Percentiles rank a stretch among this genome's conserved stretches.
Evolutionary conservation across 2,797 vertebrate genomes (phyloP).

Genomic region (Alcedo quadribrachys): DNA sequence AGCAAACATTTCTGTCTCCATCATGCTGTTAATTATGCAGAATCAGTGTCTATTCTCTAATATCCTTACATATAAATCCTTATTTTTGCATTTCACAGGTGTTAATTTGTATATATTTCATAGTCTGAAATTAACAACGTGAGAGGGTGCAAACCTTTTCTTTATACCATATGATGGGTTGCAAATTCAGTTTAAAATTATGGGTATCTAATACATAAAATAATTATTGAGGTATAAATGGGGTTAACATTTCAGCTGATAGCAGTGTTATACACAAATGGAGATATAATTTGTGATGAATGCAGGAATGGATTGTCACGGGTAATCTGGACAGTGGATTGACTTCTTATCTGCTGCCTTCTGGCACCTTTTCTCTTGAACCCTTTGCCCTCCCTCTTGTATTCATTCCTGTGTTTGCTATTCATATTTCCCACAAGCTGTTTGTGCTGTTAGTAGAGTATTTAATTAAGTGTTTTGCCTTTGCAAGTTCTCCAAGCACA

Average conservation of each 20-base stretch:
- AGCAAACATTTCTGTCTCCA: slow-evolving; percentile 27
- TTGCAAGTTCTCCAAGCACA: background rate
- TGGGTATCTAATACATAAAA: background rate
- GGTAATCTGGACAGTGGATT: background rate
- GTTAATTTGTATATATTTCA: slow-evolving; percentile 20
- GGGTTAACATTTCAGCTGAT: background rate
- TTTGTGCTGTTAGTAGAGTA: background rate
- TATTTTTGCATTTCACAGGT: slow-evolving; percentile 29
- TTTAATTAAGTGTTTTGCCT: background rate
- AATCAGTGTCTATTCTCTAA: slow-evolving; percentile 10
- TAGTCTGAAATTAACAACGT: background rate
- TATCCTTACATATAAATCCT: background rate
- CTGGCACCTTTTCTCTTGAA: background rate
- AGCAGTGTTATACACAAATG: background rate
- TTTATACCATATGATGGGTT: background rate
- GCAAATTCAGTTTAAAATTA: background rate
- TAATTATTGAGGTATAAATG: background rate
- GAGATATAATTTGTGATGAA: background rate
- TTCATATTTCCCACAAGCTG: background rate
- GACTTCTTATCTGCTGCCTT: background rate
- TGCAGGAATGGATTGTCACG: background rate
- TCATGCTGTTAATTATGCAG: slow-evolving; percentile 10
- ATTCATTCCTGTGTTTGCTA: background rate
- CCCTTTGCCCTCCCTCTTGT: background rate
- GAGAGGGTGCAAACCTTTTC: background rate